Evolutionary conservation across 2,888 invertebrate genomes (phyloP).

Genomic region (Drosophila yooni): DNA sequence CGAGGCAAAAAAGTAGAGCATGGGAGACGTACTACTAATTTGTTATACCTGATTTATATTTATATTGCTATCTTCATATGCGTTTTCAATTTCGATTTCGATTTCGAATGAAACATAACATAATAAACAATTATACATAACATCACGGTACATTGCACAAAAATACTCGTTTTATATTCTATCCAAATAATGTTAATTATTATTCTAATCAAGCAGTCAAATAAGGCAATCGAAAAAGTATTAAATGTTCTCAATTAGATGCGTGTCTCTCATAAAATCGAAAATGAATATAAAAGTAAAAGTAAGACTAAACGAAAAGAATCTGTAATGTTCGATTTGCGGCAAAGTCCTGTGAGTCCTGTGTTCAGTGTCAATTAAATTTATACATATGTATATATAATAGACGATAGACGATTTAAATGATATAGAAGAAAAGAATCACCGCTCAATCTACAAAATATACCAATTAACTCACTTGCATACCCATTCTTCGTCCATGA

Average conservation of each 20-base stretch:
- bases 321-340: slow-evolving; percentile 28
- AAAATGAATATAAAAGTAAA: slow-evolving; percentile 15
- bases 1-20: slow-evolving; percentile 27
- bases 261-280: neutral
- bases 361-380: slow-evolving; percentile 38
- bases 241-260: slow-evolving; percentile 8
- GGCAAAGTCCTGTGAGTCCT: slow-evolving; percentile 57
- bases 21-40: slow-evolving; percentile 31
- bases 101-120: slow-evolving; percentile 33
- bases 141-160: slow-evolving; percentile 58
- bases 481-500: slow-evolving; percentile 49
- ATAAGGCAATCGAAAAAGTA: slow-evolving; percentile 10
- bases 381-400: slow-evolving; percentile 2
- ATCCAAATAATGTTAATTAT: slow-evolving; percentile 10
- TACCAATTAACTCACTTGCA: slow-evolving; percentile 38
- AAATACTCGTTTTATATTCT: slow-evolving; percentile 26
- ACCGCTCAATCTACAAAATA: slow-evolving; percentile 47
- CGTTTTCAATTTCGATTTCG: slow-evolving; percentile 27
- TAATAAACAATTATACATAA: slow-evolving; percentile 44
- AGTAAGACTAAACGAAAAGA: neutral
- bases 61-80: slow-evolving; percentile 37
- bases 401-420: slow-evolving; percentile 11
- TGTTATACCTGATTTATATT: slow-evolving; percentile 32
- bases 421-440: slow-evolving; percentile 33
- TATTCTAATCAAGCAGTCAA: slow-evolving; percentile 12